Percentiles rank a stretch among this genome's conserved stretches.
phyloP scores from a whole-genome alignment of 2,113 vertebrate species.

The Tor tambroides region DNA sequence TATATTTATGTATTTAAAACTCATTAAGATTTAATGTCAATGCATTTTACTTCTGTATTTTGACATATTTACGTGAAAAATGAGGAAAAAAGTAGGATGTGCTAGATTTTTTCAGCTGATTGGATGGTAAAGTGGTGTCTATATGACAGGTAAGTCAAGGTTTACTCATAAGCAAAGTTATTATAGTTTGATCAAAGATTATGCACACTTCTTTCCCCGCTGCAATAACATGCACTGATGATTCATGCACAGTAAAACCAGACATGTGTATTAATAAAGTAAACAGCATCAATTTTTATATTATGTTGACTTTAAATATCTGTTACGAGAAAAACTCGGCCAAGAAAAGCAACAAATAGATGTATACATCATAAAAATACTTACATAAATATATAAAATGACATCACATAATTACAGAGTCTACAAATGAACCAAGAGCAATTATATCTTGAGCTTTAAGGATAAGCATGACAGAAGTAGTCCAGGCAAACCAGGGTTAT shows the following conservation, averaged over 20 bases:
- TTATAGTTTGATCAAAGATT: background rate
- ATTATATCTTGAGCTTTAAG: background rate
- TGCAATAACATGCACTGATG: background rate
- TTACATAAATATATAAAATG: background rate
- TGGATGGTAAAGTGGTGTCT: background rate
- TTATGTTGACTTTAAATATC: constrained; percentile 1
- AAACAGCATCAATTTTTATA: background rate
- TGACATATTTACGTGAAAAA: background rate
- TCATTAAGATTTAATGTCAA: background rate
- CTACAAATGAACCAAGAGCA: background rate
- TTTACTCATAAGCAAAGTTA: background rate
- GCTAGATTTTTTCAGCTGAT: background rate
- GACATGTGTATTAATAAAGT: background rate
- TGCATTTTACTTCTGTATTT: background rate
- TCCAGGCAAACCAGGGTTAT: background rate
- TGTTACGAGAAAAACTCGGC: background rate
- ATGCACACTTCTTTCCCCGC: background rate
- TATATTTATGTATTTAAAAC: background rate
- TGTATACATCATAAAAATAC: background rate
- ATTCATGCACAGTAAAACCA: background rate
- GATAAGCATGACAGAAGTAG: background rate
- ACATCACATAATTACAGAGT: background rate
- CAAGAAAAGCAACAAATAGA: background rate
- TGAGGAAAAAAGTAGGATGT: background rate
- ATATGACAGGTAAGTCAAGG: background rate